A percentile compares a stretch with the other conserved stretches of the same genome.
Conservation (phyloP, 1,140 invertebrate species). For the Oryctes rhinoceros region DNA sequence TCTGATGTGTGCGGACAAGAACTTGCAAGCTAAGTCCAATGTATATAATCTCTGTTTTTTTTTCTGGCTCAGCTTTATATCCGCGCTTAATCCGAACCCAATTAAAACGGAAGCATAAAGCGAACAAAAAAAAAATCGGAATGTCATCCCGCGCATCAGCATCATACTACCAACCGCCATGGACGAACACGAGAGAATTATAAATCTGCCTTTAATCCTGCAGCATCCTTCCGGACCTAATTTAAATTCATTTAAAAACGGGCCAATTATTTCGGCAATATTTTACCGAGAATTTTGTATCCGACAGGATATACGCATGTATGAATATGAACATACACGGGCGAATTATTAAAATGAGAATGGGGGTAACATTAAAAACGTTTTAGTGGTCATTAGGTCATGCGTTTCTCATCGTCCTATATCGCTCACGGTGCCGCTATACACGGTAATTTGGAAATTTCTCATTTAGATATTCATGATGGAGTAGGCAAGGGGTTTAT, state of each 20-base stretch:
- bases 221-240: conserved; percentile 1
- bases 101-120: conserved; percentile 19
- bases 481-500: background rate
- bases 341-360: conserved; percentile 12
- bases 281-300: background rate
- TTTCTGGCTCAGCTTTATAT: background rate
- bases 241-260: conserved; percentile 20
- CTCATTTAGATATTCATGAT: background rate
- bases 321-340: background rate
- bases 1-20: no score
- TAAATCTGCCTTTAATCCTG: conserved; percentile 3
- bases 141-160: background rate
- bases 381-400: conserved; percentile 14
- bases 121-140: background rate
- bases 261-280: conserved; percentile 11
- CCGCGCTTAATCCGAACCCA: background rate
- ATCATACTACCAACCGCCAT: background rate
- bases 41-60: background rate
- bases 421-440: background rate
- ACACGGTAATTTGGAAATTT: background rate
- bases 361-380: background rate
- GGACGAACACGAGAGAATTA: background rate
- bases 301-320: background rate
- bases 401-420: background rate
- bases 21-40: background rate